Conservation (phyloP, 2,797 vertebrate species). For the Rhyacichthys aspro region DNA sequence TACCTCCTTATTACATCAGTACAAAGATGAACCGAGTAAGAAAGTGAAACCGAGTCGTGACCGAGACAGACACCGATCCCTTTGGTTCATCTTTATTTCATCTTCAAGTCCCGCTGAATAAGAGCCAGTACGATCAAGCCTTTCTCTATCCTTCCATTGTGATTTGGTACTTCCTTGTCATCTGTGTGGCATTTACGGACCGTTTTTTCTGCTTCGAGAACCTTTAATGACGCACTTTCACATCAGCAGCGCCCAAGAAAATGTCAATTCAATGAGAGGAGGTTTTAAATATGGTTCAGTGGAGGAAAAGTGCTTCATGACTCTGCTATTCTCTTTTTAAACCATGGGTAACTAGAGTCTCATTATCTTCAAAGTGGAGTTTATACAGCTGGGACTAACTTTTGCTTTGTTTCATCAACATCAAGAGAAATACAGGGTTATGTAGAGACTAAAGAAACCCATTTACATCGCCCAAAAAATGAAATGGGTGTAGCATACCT, state of each 20-base stretch:
- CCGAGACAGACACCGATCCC: neutral
- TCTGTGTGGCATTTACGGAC: conserved; percentile 30
- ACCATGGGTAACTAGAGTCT: too few species aligned
- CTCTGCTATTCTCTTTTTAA: too few species aligned
- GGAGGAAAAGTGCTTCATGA: neutral
- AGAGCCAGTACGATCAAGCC: too few species aligned
- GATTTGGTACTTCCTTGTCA: neutral
- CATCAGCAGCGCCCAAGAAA: conserved; percentile 5
- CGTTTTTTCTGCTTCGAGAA: neutral
- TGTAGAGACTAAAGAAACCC: neutral
- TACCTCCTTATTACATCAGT: neutral
- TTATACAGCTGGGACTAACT: too few species aligned
- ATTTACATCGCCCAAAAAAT: neutral
- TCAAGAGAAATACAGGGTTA: neutral
- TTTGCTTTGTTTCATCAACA: too few species aligned
- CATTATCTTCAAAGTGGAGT: too few species aligned
- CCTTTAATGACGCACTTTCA: conserved; percentile 7
- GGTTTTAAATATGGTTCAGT: neutral
- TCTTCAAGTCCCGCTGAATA: too few species aligned
- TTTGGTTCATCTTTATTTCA: too few species aligned
- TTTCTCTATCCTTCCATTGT: neutral
- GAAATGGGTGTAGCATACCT: too few species aligned
- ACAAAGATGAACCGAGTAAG: neutral
- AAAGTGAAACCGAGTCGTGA: neutral
- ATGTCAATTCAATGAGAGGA: conserved; percentile 23